phyloP scores from a whole-genome alignment of 2,113 vertebrate species.

The Gnathonemus longibarbis region DNA sequence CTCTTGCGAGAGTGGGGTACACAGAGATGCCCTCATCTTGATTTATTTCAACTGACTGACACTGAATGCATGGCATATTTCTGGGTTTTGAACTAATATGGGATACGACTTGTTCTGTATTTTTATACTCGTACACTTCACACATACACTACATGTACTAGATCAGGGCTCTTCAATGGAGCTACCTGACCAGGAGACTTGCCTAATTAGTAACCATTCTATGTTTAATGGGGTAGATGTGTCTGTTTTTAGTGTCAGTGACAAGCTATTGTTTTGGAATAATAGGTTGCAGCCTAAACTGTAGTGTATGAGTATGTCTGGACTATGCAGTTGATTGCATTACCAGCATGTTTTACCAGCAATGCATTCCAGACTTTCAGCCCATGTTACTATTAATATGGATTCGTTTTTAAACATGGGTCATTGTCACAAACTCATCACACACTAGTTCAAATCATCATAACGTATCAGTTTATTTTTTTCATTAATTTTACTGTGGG shows the following conservation, averaged over 20 bases:
- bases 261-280: background rate
- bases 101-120: background rate
- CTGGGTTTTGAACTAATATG: background rate
- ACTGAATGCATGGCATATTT: background rate
- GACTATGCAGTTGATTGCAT: background rate
- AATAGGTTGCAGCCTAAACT: background rate
- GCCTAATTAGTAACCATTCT: background rate
- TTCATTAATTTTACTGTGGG: background rate
- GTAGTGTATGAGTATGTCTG: background rate
- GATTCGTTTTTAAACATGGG: background rate
- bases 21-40: background rate
- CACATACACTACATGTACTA: background rate
- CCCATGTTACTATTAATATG: background rate
- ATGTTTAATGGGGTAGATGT: background rate
- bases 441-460: background rate
- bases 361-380: background rate
- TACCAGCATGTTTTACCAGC: background rate
- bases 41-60: background rate
- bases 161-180: background rate
- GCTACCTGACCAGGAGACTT: background rate
- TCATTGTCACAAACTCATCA: background rate
- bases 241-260: background rate
- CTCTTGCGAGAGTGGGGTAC: no score
- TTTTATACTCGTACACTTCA: background rate
- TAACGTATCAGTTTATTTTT: background rate